Evolutionary conservation across 2,888 invertebrate genomes (phyloP).

Genomic region (Cenopis cana): DNA sequence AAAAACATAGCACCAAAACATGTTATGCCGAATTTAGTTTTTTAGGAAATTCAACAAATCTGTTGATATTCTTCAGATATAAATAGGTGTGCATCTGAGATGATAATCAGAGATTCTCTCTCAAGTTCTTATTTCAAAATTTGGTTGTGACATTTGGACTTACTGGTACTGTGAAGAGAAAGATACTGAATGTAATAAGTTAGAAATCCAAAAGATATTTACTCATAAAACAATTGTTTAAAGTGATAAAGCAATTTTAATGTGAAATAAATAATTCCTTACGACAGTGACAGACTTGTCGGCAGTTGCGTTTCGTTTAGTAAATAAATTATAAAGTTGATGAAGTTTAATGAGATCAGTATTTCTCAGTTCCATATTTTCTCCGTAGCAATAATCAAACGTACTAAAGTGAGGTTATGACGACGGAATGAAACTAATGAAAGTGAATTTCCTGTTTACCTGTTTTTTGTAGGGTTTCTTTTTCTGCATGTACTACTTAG

Average conservation of each 20-base stretch:
- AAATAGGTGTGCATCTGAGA: neutral
- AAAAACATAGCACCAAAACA: neutral
- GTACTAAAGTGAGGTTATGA: conserved; percentile 20
- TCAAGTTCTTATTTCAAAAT: conserved; percentile 4
- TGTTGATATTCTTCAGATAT: neutral
- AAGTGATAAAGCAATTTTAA: conserved; percentile 1
- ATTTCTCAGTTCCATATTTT: no score
- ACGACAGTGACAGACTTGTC: conserved; percentile 7
- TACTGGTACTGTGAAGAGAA: conserved; percentile 13
- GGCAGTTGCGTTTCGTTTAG: conserved; percentile 28
- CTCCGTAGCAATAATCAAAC: conserved; percentile 29
- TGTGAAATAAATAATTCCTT: neutral
- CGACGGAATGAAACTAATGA: neutral
- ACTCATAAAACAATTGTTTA: neutral
- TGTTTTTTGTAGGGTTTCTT: conserved; percentile 2
- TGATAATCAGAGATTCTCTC: neutral
- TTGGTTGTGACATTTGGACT: conserved; percentile 10
- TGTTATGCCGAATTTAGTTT: neutral
- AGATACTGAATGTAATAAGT: neutral
- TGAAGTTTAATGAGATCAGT: no score
- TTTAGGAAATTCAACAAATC: no score
- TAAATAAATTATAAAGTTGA: no score
- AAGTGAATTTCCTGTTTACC: conserved; percentile 3
- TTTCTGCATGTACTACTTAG: conserved; percentile 1
- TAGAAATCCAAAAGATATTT: neutral